Percentiles rank a stretch among this genome's conserved stretches.
Evolutionary conservation across 2,113 vertebrate species (phyloP).

Genomic region (Catharus minimus): DNA sequence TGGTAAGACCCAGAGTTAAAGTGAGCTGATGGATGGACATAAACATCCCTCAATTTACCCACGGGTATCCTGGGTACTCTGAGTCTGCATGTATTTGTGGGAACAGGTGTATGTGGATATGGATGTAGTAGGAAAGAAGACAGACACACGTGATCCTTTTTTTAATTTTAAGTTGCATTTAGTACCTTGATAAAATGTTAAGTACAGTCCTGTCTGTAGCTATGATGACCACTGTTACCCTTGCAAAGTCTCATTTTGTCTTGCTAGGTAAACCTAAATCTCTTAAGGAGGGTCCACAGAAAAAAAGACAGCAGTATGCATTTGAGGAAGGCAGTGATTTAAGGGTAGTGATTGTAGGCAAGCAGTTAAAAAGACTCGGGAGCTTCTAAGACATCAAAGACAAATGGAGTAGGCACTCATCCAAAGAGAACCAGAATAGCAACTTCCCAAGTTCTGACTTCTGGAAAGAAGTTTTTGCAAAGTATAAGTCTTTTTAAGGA

Average conservation of each 20-base stretch:
- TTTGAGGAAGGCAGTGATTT: neutral
- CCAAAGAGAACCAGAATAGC: neutral
- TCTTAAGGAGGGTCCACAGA: neutral
- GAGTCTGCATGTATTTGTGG: neutral
- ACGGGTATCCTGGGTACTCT: neutral
- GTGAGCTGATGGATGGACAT: neutral
- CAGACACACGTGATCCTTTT: fast-evolving
- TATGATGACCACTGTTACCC: neutral
- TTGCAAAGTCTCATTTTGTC: neutral
- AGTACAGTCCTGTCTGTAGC: neutral
- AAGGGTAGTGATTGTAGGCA: neutral
- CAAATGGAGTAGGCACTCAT: neutral
- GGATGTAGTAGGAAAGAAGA: neutral
- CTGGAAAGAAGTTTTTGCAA: neutral
- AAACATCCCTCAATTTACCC: neutral
- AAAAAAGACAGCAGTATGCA: neutral
- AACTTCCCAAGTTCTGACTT: neutral
- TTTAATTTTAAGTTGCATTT: neutral
- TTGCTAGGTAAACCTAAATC: neutral
- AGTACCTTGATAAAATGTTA: neutral
- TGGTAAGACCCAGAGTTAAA: neutral
- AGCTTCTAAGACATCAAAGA: neutral
- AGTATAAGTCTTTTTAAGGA: neutral
- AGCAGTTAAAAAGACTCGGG: neutral
- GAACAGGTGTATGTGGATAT: neutral